A percentile compares a stretch with the other conserved stretches of the same genome.
These are phyloP conservation scores for Zaprionus taronus DNA, from an alignment of 1,140 invertebrate species.

Conservation along the genomic window DNA sequence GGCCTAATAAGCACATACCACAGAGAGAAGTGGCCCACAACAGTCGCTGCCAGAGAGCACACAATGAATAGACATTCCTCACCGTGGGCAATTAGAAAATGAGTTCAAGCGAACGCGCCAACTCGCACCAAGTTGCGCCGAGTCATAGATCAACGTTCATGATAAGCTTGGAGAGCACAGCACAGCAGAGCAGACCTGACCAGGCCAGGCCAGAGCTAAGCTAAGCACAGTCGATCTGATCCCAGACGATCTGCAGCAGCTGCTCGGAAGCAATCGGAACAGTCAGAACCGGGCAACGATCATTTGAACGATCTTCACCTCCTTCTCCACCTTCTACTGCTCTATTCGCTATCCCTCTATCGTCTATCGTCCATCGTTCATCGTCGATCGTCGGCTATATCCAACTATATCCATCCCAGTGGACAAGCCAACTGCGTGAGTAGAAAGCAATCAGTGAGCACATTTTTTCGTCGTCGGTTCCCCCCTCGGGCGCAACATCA, in stretches of 20 bases:
- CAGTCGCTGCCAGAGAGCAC: slow-evolving; percentile 5
- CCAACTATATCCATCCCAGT: background rate
- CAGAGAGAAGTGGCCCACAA: slow-evolving; percentile 33
- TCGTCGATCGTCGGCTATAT: slow-evolving; percentile 1
- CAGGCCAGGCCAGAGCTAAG: background rate
- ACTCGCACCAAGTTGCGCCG: slow-evolving; percentile 53
- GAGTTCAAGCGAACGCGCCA: slow-evolving; percentile 73
- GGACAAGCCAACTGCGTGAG: slow-evolving; percentile 54
- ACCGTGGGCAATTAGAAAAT: slow-evolving; percentile 82
- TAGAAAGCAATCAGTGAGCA: slow-evolving; percentile 54
- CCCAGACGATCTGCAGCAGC: slow-evolving; percentile 9
- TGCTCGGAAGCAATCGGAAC: slow-evolving; percentile 14
- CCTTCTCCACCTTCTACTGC: background rate
- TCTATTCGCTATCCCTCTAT: slow-evolving; percentile 9
- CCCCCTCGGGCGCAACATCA: slow-evolving; percentile 44
- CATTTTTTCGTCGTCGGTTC: slow-evolving; percentile 23
- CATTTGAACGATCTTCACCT: slow-evolving; percentile 16
- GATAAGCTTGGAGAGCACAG: slow-evolving; percentile 55
- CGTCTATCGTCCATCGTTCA: background rate
- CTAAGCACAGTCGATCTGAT: slow-evolving; percentile 1
- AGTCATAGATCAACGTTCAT: slow-evolving; percentile 81
- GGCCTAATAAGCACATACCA: slow-evolving; percentile 58
- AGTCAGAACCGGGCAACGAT: background rate
- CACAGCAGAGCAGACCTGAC: slow-evolving; percentile 4
- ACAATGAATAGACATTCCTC: slow-evolving; percentile 75